Conservation (phyloP, 2,888 invertebrate species). For the Ditula angustiorana region DNA sequence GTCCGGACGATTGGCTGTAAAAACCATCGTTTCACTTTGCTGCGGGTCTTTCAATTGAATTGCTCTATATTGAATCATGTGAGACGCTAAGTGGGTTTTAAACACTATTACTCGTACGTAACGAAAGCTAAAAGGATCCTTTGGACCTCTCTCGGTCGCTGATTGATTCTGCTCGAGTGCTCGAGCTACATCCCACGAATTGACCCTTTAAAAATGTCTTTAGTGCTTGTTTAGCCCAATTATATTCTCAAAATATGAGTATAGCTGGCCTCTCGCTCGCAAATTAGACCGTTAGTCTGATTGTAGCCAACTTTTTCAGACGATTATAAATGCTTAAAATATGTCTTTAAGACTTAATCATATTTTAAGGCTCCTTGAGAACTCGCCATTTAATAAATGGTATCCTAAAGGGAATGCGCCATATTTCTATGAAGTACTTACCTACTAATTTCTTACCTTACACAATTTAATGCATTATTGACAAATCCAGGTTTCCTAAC, state of each 20-base stretch:
- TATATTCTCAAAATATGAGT: background rate
- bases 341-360: no score
- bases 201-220: conserved; percentile 17
- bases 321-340: no score
- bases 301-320: no score
- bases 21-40: background rate
- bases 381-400: no score
- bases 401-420: no score
- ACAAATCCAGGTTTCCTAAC: no score
- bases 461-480: no score
- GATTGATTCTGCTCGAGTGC: conserved; percentile 22
- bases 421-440: no score
- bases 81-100: conserved; percentile 64
- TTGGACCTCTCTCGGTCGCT: conserved; percentile 40
- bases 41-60: background rate
- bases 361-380: no score
- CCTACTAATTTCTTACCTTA: no score
- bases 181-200: conserved; percentile 12
- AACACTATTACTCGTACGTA: conserved; percentile 63
- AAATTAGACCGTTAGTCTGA: background rate
- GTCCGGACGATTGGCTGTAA: no score
- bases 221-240: background rate
- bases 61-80: conserved; percentile 61
- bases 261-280: background rate
- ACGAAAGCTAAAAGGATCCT: conserved; percentile 63